These are phyloP conservation scores for Umimayanthus kanabou DNA, from an alignment of 92 coral and sea anemone species.

Conservation along the genomic window DNA sequence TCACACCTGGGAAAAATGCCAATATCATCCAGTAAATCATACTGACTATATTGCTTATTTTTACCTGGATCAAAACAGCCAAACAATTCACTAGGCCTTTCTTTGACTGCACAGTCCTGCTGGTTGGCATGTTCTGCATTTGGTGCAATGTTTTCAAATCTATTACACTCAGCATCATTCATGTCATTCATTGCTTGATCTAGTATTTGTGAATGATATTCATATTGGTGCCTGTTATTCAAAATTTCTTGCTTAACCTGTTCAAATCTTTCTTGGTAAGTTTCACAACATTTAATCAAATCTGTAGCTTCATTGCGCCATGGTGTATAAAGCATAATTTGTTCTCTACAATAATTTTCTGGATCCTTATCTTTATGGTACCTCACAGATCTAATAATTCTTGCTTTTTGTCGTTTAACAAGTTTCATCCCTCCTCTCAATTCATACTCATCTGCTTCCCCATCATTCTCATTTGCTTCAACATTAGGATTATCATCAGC, in stretches of 20 bases:
- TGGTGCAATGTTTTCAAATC: constrained; percentile 21
- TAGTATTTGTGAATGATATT: constrained; percentile 56
- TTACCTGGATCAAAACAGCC: constrained; percentile 51
- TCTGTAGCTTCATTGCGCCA: constrained; percentile 62
- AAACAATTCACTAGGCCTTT: constrained; percentile 34
- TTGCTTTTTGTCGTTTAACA: constrained; percentile 52
- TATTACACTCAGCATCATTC: constrained; percentile 39
- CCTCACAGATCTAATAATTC: constrained; percentile 67
- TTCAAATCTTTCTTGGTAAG: constrained; percentile 63
- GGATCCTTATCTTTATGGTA: constrained; percentile 63
- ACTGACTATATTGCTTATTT: constrained; percentile 39
- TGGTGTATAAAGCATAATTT: constrained; percentile 43
- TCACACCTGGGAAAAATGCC: constrained; percentile 56
- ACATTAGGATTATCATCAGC: constrained; percentile 46
- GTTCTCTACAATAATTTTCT: constrained; percentile 40
- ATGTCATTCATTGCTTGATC: constrained; percentile 60
- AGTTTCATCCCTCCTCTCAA: constrained; percentile 69
- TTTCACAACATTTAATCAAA: constrained; percentile 44
- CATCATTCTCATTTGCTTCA: no score
- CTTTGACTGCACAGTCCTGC: constrained; percentile 45
- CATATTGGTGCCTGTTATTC: constrained; percentile 54
- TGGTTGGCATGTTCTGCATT: constrained; percentile 51
- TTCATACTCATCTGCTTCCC: constrained; percentile 38
- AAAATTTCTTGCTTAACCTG: constrained; percentile 36
- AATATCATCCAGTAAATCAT: constrained; percentile 69